A percentile compares a stretch with the other conserved stretches of the same genome.
Evolutionary conservation across 2,113 vertebrate genomes (phyloP).

Genomic region (Damaliscus lunatus): DNA sequence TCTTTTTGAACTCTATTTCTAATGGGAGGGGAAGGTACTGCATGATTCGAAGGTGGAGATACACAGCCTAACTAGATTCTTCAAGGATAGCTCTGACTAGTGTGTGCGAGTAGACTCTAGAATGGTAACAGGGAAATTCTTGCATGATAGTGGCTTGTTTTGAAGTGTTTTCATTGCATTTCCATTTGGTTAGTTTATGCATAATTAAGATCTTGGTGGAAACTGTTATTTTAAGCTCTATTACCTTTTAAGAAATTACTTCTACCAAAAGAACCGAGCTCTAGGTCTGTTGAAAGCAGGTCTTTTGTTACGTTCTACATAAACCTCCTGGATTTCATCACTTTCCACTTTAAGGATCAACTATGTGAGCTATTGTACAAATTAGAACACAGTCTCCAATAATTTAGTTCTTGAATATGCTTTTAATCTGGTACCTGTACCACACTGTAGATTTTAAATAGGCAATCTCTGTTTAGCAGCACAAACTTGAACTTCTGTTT

Average conservation of each 20-base stretch:
- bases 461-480: not conserved
- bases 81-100: not conserved
- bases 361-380: not conserved
- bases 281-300: not conserved
- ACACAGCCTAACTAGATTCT: not conserved
- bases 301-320: not conserved
- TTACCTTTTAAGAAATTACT: not conserved
- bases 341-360: not conserved
- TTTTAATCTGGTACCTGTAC: not conserved
- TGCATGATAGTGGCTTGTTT: not conserved
- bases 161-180: not conserved
- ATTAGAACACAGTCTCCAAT: not conserved
- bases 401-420: not conserved
- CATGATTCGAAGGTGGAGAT: not conserved
- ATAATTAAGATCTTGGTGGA: not conserved
- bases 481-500: not conserved
- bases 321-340: not conserved
- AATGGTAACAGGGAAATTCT: no score
- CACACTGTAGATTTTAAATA: not conserved
- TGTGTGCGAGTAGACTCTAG: rapidly evolving
- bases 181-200: not conserved
- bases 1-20: not conserved
- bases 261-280: not conserved
- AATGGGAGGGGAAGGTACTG: not conserved
- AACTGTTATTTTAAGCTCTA: not conserved